phyloP scores from a whole-genome alignment of 2,797 vertebrate species.

The Oreortyx pictus region DNA sequence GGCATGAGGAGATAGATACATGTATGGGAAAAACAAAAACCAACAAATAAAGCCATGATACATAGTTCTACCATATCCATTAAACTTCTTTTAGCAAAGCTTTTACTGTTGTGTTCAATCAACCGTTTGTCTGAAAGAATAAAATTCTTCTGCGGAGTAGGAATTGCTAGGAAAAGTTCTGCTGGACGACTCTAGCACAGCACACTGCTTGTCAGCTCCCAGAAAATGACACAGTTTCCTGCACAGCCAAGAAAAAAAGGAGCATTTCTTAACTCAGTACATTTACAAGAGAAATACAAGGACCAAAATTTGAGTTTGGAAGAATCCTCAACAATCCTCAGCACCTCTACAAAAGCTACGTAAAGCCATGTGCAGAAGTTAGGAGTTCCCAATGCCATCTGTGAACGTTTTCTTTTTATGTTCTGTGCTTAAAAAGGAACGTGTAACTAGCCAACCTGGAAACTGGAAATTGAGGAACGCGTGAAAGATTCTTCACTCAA shows the following conservation, averaged over 20 bases:
- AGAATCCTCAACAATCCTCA: background rate
- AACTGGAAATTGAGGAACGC: background rate
- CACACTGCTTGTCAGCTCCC: background rate
- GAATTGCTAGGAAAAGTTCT: background rate
- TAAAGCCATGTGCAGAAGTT: background rate
- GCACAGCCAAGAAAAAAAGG: background rate
- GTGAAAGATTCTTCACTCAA: background rate
- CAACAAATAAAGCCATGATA: background rate
- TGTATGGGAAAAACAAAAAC: background rate
- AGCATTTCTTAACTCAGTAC: background rate
- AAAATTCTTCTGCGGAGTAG: background rate
- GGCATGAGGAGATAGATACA: conserved; percentile 2
- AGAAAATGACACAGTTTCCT: background rate
- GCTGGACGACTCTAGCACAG: background rate
- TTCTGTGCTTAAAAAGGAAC: background rate
- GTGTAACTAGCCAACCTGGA: background rate
- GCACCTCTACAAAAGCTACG: background rate
- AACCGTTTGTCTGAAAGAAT: background rate
- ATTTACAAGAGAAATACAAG: background rate
- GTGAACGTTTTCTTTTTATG: background rate
- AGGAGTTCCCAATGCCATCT: background rate
- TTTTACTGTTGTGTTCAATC: background rate
- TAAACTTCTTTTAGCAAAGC: background rate
- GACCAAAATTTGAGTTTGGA: background rate
- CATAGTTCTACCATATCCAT: background rate